Evolutionary conservation across 2,888 invertebrate species (phyloP).

Genomic region (Drosophila mayaguana): DNA sequence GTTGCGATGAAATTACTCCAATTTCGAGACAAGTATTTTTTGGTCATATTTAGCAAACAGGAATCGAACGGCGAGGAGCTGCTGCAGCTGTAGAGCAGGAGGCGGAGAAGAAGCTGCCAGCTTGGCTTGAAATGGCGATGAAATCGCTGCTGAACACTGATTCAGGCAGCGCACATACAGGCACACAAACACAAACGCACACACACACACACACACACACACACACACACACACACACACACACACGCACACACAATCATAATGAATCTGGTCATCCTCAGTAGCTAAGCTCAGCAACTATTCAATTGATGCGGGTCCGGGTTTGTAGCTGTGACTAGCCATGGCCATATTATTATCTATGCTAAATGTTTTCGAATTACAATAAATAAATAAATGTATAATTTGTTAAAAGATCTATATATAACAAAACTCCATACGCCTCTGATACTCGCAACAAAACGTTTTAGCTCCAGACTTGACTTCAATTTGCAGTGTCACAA

Average conservation of each 20-base stretch:
- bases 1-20: slow-evolving; percentile 78
- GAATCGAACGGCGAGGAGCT: slow-evolving; percentile 49
- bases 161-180: slow-evolving; percentile 8
- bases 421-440: background rate
- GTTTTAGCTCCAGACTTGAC: background rate
- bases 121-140: slow-evolving; percentile 81
- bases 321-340: background rate
- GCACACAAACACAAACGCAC: background rate
- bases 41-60: slow-evolving; percentile 82
- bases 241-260: background rate
- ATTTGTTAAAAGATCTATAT: background rate
- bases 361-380: background rate
- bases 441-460: background rate
- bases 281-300: slow-evolving; percentile 5
- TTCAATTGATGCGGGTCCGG: slow-evolving; percentile 12
- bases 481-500: background rate
- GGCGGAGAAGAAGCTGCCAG: slow-evolving; percentile 40
- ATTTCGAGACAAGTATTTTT: slow-evolving; percentile 79
- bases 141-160: slow-evolving; percentile 67
- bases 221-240: background rate
- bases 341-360: background rate
- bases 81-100: background rate
- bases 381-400: background rate
- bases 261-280: slow-evolving; percentile 8
- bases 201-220: background rate